Base-by-base conservation (phyloP, 2,888 invertebrate genomes). In the Apamea anceps region DNA sequence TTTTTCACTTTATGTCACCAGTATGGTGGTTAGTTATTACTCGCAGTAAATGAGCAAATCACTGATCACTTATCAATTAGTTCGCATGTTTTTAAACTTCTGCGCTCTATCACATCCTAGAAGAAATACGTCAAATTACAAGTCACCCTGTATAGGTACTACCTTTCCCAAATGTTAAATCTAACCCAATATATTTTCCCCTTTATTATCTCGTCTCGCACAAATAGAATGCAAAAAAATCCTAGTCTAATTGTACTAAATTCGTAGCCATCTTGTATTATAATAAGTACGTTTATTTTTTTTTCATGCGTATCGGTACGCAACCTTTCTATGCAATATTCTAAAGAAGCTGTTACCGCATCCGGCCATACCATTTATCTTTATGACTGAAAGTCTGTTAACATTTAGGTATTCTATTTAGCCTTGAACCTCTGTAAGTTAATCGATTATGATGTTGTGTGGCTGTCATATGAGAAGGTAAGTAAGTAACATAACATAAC, bases 301-400 rank as follows among this genome's bases (percentile, higher is more conserved):
- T 71, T 63, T 67, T 60, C 12, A 32, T 28, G 21, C 60, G n/a
- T 75, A 62, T 72, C 51, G 32, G 67, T 21, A 63, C 62, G 57
- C 68, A 77, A 77, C 73, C 77, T 82, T 85, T 84, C 82, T 60
- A 45, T 37, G 66, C 25, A 62, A 72, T 75, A 77, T 77, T 68
- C 71, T 72, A 48, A 37, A 77, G 66, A 74, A 70, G 83, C 78
- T 28, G 32, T 84, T 80, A 74, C 57, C 65, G 71, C 74, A 78
- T 82, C 79, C 82, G 79, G 73, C 28, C 60, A 37, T 75, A 72
- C 32, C 67, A 48, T 81, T 81, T 82, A 85, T 80, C 79, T 85
- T 82, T 82, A 78, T 80, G 75, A 45, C 63, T 51, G 42, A 60
- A 75, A 66, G 66, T 70, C 28, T 79, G 25, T 79, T 68, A 82